phyloP scores from a whole-genome alignment of 2,113 vertebrate genomes.

The Halichoerus grypus region DNA sequence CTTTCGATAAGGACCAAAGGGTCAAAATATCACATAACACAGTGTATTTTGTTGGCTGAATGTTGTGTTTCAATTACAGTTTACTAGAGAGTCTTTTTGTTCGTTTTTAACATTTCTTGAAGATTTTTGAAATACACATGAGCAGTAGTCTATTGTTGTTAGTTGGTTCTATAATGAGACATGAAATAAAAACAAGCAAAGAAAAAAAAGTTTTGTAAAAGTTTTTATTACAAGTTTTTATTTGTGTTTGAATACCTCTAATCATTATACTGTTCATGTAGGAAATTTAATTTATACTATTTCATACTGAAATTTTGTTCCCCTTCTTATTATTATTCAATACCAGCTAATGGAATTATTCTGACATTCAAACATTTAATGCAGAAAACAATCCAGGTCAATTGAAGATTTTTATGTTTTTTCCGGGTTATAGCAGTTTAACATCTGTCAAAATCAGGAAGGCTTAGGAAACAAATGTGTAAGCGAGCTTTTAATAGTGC shows the following conservation, averaged over 20 bases:
- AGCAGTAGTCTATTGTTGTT: neutral
- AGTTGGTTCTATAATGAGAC: neutral
- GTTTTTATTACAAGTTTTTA: neutral
- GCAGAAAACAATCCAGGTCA: conserved; percentile 22
- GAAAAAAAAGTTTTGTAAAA: neutral
- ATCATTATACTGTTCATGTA: neutral
- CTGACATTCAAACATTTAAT: conserved; percentile 49
- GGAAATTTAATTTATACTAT: neutral
- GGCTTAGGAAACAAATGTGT: conserved; percentile 59
- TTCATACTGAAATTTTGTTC: neutral
- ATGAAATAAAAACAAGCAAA: neutral
- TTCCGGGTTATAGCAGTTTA: neutral
- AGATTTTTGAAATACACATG: neutral
- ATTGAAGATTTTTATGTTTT: conserved; percentile 29
- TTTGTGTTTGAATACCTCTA: neutral
- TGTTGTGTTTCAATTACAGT: neutral
- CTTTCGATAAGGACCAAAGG: neutral
- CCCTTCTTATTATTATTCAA: conserved; percentile 11
- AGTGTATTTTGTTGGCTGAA: neutral
- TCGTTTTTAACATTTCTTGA: neutral
- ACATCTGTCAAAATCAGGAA: conserved; percentile 64
- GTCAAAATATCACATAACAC: neutral
- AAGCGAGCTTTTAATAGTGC: conserved; percentile 42
- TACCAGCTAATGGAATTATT: conserved; percentile 35
- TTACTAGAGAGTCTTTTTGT: neutral